Percentiles rank a stretch among this genome's conserved stretches.
Conservation (phyloP, 2,113 vertebrate species). For the Rhinolophus ferrumequinum region DNA sequence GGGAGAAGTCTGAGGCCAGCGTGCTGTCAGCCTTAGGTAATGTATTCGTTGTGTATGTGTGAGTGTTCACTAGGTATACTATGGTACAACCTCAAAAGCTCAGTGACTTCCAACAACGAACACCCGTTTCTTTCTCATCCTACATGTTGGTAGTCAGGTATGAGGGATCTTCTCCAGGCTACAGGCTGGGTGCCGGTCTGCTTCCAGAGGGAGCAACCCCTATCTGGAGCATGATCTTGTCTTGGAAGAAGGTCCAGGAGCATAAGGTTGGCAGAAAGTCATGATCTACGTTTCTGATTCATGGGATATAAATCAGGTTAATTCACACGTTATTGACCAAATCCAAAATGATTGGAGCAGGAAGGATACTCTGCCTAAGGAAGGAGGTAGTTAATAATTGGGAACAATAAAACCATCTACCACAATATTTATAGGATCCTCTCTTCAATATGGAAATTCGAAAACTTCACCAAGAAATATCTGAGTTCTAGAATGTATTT, state of each 20-base stretch:
- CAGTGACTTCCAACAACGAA: neutral
- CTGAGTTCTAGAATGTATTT: neutral
- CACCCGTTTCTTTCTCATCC: neutral
- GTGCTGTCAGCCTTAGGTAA: neutral
- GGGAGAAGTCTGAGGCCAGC: neutral
- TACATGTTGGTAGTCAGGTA: neutral
- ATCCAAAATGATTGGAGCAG: neutral
- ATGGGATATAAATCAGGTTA: neutral
- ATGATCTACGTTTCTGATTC: neutral
- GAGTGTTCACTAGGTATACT: neutral
- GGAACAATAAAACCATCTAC: neutral
- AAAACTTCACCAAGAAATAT: neutral
- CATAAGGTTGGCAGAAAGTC: neutral
- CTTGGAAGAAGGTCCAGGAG: neutral
- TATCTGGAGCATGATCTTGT: neutral
- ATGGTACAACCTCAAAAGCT: neutral
- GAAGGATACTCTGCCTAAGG: neutral
- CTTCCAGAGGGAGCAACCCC: neutral
- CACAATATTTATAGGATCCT: neutral
- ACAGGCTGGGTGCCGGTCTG: neutral
- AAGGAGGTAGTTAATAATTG: neutral
- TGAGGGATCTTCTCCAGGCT: neutral
- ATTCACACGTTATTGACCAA: neutral
- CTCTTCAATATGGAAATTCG: neutral
- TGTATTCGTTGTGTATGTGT: neutral